A percentile compares a stretch with the other conserved stretches of the same genome.
Conservation (phyloP, 2,888 invertebrate genomes). For the Stomorhina lunata region DNA sequence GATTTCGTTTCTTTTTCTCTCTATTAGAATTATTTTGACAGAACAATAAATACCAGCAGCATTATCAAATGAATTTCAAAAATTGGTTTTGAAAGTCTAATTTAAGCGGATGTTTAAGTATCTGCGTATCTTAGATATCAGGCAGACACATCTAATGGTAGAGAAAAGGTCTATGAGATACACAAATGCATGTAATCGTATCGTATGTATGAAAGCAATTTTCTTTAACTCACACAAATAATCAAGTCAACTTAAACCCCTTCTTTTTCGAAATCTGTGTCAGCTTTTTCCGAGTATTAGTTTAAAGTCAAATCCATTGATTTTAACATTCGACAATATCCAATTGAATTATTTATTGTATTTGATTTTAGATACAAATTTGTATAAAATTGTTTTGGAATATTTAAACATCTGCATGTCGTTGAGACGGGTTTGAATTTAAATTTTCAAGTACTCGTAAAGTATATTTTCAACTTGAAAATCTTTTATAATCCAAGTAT, state of each 20-base stretch:
- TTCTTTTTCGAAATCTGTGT: too few relatives aligned
- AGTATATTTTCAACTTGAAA: slow-evolving; percentile 18
- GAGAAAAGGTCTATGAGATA: too few relatives aligned
- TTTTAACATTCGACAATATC: slow-evolving; percentile 23
- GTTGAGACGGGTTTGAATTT: slow-evolving; percentile 25
- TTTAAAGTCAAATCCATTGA: slow-evolving; percentile 4
- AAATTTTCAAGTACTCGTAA: background rate
- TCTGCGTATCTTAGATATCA: background rate
- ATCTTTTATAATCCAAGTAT: too few relatives aligned
- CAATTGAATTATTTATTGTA: slow-evolving; percentile 61
- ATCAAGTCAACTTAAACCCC: too few relatives aligned
- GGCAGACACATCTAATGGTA: background rate
- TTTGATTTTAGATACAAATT: slow-evolving; percentile 47
- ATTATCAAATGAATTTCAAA: slow-evolving; percentile 38
- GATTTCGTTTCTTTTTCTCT: slow-evolving; percentile 1
- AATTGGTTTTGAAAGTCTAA: slow-evolving; percentile 38
- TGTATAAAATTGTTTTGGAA: slow-evolving; percentile 40
- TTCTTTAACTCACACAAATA: too few relatives aligned
- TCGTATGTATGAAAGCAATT: too few relatives aligned
- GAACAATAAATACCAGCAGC: slow-evolving; percentile 59
- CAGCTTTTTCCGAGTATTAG: too few relatives aligned
- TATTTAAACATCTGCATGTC: slow-evolving; percentile 55
- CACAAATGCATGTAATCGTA: background rate
- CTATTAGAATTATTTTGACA: slow-evolving; percentile 59
- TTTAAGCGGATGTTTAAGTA: slow-evolving; percentile 51